Percentiles rank a stretch among this genome's conserved stretches.
Evolutionary conservation across 2,797 vertebrate genomes (phyloP).

Genomic region (Glossophaga mutica): DNA sequence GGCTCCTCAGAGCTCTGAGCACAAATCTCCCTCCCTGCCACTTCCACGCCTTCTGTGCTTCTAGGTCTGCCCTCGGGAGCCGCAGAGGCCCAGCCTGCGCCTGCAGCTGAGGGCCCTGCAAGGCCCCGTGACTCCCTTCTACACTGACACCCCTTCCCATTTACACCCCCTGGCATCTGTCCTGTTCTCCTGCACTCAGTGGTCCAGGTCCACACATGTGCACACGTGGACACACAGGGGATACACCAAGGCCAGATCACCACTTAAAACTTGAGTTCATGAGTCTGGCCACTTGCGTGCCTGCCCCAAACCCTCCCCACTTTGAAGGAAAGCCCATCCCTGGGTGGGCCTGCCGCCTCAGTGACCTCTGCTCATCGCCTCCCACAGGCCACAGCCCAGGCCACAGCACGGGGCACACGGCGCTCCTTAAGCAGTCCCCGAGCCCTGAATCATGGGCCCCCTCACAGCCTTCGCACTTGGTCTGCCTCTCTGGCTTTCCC

Average conservation of each 20-base stretch:
- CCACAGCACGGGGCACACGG: fast-evolving
- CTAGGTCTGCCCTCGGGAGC: background rate
- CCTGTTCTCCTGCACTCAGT: background rate
- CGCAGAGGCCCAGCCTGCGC: background rate
- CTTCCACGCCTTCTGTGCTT: background rate
- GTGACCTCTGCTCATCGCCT: background rate
- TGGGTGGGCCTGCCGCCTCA: fast-evolving
- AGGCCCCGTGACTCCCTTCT: background rate
- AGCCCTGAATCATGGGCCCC: fast-evolving
- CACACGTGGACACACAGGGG: background rate
- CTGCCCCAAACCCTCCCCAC: background rate
- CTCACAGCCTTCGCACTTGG: background rate
- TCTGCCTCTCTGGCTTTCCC: background rate
- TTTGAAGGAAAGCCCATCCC: background rate
- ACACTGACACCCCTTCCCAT: no score
- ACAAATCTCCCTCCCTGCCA: background rate
- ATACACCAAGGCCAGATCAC: background rate
- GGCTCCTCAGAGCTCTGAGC: background rate
- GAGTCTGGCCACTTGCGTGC: background rate
- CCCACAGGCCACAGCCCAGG: background rate
- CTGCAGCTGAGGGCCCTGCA: background rate
- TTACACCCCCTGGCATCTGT: background rate
- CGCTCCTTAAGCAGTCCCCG: background rate
- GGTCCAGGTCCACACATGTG: fast-evolving
- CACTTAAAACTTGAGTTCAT: background rate